Conservation (phyloP, 1,140 invertebrate species). For the Dryas iulia region DNA sequence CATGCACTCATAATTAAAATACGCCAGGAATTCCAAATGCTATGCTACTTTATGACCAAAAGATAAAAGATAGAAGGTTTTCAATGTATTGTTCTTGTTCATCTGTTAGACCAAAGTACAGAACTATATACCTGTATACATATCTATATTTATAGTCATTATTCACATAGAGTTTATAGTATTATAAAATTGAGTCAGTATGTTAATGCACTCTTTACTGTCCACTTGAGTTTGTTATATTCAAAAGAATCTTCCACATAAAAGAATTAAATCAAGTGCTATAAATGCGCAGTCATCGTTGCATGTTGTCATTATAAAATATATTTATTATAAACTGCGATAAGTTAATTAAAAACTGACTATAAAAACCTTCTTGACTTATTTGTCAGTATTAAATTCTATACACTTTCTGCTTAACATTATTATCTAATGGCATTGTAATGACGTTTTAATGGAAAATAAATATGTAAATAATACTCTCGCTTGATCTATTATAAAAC, state of each 20-base stretch:
- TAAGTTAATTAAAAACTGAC: neutral
- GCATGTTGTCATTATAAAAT: neutral
- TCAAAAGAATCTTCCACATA: too few relatives aligned
- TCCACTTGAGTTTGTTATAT: too few relatives aligned
- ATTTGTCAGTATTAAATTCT: neutral
- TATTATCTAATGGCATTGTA: constrained; percentile 10
- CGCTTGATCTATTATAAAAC: constrained; percentile 20
- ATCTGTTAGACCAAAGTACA: too few relatives aligned
- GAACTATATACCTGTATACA: too few relatives aligned
- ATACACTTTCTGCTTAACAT: constrained; percentile 13
- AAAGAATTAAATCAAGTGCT: too few relatives aligned
- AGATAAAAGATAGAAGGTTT: too few relatives aligned
- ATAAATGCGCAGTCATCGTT: too few relatives aligned
- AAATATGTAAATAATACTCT: constrained; percentile 29
- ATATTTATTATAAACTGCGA: neutral
- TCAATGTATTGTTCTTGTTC: too few relatives aligned
- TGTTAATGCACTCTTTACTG: too few relatives aligned
- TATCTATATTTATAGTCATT: too few relatives aligned
- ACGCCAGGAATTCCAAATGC: neutral
- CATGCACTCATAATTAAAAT: neutral
- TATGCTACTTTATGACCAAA: neutral
- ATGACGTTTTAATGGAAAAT: constrained; percentile 28
- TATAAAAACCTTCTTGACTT: neutral
- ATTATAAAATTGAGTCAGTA: too few relatives aligned
- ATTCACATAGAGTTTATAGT: too few relatives aligned